Percentiles rank a stretch among this genome's conserved stretches.
Evolutionary conservation across 2,888 invertebrate genomes (phyloP).

Genomic region (Drosophila melanocephala): DNA sequence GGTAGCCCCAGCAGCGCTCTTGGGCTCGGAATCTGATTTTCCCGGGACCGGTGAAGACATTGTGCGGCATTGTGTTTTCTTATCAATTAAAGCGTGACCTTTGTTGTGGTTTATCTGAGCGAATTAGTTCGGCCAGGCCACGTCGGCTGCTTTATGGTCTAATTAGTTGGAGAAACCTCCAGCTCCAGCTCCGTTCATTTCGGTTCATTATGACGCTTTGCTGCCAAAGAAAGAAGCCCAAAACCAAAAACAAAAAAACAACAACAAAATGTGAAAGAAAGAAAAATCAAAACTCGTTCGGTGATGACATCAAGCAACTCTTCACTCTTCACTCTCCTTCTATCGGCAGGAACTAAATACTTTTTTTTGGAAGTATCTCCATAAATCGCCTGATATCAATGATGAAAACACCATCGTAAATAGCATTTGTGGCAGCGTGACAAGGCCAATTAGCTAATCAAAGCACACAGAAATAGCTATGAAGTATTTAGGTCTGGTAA

Average conservation of each 20-base stretch:
- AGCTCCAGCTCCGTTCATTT: constrained; percentile 9
- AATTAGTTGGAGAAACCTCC: constrained; percentile 75
- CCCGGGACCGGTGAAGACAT: constrained; percentile 16
- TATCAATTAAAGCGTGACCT: constrained; percentile 81
- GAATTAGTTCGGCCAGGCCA: constrained; percentile 71
- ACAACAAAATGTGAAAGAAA: constrained; percentile 8
- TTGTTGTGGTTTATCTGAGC: constrained; percentile 77
- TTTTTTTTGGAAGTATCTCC: constrained; percentile 18
- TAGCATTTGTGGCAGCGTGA: constrained; percentile 50
- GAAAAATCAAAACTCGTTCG: constrained; percentile 44
- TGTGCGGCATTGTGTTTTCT: constrained; percentile 51
- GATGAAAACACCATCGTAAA: constrained; percentile 27
- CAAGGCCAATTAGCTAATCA: constrained; percentile 58
- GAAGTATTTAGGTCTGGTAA: constrained; percentile 4
- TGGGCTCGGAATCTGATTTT: constrained; percentile 34
- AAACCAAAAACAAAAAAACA: constrained; percentile 3
- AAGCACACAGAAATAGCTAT: constrained; percentile 43
- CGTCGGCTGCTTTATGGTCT: constrained; percentile 74
- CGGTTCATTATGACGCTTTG: constrained; percentile 48
- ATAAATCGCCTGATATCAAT: constrained; percentile 62
- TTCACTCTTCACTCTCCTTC: constrained; percentile 33
- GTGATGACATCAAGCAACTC: constrained; percentile 66
- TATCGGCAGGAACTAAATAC: constrained; percentile 7
- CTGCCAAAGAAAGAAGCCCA: constrained; percentile 21
- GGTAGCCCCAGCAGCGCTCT: constrained; percentile 47